Percentiles rank a stretch among this genome's conserved stretches.
These are phyloP conservation scores for Murina feae DNA, from an alignment of 2,113 vertebrate genomes.

Conservation along the genomic window DNA sequence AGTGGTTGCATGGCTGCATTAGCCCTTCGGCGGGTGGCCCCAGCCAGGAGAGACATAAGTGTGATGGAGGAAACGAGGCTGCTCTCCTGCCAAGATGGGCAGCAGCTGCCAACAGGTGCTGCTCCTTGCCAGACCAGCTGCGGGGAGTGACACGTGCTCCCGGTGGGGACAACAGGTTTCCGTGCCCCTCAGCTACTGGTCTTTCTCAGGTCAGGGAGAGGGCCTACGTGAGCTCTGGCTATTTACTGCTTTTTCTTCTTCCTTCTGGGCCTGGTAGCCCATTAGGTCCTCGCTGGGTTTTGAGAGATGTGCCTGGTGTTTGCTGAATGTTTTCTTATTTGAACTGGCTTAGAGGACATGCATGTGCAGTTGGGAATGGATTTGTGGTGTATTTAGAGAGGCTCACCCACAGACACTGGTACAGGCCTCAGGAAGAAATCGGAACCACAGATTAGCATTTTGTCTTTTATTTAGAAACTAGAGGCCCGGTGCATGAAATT, in stretches of 20 bases:
- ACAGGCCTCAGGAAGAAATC: not conserved
- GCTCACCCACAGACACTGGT: not conserved
- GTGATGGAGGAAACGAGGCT: not conserved
- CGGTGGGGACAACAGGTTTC: too few species aligned
- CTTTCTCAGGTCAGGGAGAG: not conserved
- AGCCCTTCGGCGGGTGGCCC: not conserved
- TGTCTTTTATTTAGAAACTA: not conserved
- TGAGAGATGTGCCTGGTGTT: not conserved
- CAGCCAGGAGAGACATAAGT: not conserved
- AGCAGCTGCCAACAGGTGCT: not conserved
- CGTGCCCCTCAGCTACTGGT: accelerated
- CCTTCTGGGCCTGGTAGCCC: too few species aligned
- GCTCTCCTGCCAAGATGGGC: not conserved
- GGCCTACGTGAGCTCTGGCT: not conserved
- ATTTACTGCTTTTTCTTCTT: not conserved
- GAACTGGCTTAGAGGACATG: not conserved
- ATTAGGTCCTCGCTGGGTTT: not conserved
- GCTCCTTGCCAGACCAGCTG: not conserved
- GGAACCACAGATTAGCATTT: not conserved
- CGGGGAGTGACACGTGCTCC: not conserved
- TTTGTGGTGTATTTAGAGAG: not conserved
- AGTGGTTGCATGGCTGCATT: accelerated
- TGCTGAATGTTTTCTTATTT: not conserved
- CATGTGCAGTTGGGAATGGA: accelerated
- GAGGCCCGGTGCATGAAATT: too few species aligned